Evolutionary conservation across 2,113 vertebrate species (phyloP).

Genomic region (Plestiodon gilberti): DNA sequence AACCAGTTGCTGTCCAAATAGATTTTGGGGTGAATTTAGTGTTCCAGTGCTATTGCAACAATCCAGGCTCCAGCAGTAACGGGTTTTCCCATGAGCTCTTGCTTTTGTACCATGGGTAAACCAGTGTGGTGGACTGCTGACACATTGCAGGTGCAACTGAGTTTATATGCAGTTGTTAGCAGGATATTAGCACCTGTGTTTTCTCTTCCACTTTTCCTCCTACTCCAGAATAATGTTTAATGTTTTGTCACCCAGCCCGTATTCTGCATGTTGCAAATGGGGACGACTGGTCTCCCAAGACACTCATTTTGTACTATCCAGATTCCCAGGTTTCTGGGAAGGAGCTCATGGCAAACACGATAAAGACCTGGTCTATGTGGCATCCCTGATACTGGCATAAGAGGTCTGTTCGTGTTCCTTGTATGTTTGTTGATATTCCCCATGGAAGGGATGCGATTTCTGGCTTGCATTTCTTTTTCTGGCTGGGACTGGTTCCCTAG

Average conservation of each 20-base stretch:
- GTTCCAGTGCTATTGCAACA: not conserved
- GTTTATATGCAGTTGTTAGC: not conserved
- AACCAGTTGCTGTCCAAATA: not conserved
- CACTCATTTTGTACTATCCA: not conserved
- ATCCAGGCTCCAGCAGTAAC: not conserved
- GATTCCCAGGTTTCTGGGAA: not conserved
- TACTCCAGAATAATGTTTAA: not conserved
- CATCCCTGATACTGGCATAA: not conserved
- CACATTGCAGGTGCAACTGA: not conserved
- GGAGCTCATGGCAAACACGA: not conserved
- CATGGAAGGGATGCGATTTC: not conserved
- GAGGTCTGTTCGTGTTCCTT: not conserved
- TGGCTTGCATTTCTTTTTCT: not conserved
- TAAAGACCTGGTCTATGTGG: not conserved
- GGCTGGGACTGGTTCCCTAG: not conserved
- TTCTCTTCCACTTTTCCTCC: not conserved
- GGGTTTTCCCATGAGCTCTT: not conserved
- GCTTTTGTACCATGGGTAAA: not conserved
- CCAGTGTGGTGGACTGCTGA: not conserved
- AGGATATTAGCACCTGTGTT: not conserved
- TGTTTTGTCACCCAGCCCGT: not conserved
- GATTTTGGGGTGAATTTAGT: not conserved
- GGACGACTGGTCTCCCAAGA: not conserved
- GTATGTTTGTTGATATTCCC: not conserved
- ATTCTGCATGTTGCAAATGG: not conserved